A percentile compares a stretch with the other conserved stretches of the same genome.
Conservation (phyloP, 2,797 vertebrate genomes). For the Petrocephalus sullivani region DNA sequence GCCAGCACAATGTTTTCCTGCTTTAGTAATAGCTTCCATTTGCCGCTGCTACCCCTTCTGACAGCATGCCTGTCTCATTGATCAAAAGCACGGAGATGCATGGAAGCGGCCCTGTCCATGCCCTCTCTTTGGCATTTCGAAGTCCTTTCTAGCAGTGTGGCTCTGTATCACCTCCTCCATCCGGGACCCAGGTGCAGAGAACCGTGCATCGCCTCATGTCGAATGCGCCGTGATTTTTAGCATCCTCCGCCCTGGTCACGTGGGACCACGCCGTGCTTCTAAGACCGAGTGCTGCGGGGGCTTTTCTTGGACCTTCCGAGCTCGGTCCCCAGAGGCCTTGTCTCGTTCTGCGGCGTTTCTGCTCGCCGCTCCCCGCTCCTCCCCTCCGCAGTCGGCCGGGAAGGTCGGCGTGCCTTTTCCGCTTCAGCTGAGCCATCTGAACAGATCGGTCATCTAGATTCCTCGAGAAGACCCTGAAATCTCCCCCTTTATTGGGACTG, state of each 20-base stretch:
- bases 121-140: background rate
- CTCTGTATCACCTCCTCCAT: background rate
- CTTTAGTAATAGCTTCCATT: background rate
- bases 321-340: no score
- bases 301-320: background rate
- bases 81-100: background rate
- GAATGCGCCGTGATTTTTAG: background rate
- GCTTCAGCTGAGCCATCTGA: background rate
- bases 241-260: background rate
- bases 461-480: background rate
- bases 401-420: background rate
- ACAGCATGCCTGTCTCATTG: background rate
- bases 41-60: background rate
- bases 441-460: background rate
- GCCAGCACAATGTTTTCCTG: background rate
- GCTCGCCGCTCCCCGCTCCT: background rate
- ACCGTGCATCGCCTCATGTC: background rate
- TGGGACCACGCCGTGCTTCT: background rate
- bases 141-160: background rate
- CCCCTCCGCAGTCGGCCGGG: no score
- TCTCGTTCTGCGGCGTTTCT: background rate
- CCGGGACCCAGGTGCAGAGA: background rate
- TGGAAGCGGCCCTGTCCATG: background rate
- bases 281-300: background rate
- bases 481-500: background rate